Evolutionary conservation across 1,140 invertebrate genomes (phyloP), one percentile per base, ranked within the genome.

Genomic region (Lordiphosa mommai): DNA sequence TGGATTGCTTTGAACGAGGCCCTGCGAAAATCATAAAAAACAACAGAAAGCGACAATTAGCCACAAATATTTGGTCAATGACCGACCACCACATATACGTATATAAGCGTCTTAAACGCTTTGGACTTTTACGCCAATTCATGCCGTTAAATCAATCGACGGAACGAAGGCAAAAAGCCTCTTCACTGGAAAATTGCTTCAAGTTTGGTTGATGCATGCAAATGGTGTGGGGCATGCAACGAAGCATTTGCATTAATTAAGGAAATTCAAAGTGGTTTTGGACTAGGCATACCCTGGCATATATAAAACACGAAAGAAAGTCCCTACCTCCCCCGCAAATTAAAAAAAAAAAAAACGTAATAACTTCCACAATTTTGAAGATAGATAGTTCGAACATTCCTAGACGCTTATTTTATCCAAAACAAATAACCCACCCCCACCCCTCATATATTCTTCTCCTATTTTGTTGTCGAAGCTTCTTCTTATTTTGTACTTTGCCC

Each of bases 61-160:
- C 30, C 32, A 17, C 34, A 60, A 56, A 60, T 40, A 20, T 48
- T 34, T 67, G 64, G 77, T 84, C 77, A 52, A 47, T 84, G 77
- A 82, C 77, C 77, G n/a, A n/a, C n/a, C n/a, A n/a, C n/a, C n/a
- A n/a, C n/a, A n/a, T n/a, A n/a, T n/a, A 27, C 23, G 7, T 6
- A 76, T 47, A 41, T 68, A 80, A 82, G 58, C 67, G 68, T 59
- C 79, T 82, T 84, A 82, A 76, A 74, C 49, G 66, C 61, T 67
- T 61, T 55, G 50, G 41, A 57, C 53, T 55, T 69, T 79, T 73
- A 44, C 77, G 76, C 76, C 67, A 82, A 76, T 72, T 82, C 76
- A 82, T 84, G 77, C 71, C 77, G 77, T 76, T 84, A 76, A 82
- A 84, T 58, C 71, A 76, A 55, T 60, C 65, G 63, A 55, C 66